Base-by-base conservation (phyloP, 1,140 invertebrate genomes). In the Leptestheria dahalacensis region DNA sequence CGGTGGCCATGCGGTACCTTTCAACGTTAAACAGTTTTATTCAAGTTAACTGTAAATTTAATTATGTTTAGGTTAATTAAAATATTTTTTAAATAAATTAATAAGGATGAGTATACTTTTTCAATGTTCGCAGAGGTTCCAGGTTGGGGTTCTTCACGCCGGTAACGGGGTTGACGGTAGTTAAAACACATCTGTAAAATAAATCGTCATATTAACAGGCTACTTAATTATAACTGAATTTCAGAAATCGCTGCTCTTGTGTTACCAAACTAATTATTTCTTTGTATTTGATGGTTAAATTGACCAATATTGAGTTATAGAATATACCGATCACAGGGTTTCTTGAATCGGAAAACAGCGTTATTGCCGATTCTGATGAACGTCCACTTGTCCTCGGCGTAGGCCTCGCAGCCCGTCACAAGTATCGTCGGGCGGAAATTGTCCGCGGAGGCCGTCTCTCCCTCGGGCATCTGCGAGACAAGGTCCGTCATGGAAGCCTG, bases 371-470 rank as follows among this genome's bases (percentile, higher is more conserved):
- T 82, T 71, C 80, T 82, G 18, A 85, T 67, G 71, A 77, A 84
- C 41, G 79, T 75, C 82, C 82, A 85, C 15, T 72, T 69, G 61
- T 85, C 82, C 70, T 87, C 84, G 3, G 77, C 80, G 64, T 77
- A 83, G 2, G 81, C 66, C 21, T 72, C 63, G 1, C 77, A 69
- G 1, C 81, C 82, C 64, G 78, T 77, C 6, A 86, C 72, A 0
- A 85, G 72, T 59, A 86, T 79, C 68, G 84, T 86, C 1, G 79
- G 77, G 46, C 84, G 72, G 67, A 86, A 86, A 57, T 79, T 70
- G 56, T 77, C 64, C 4, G 75, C 59, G n/a, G 74, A 70, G 1
- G 82, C 73, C 20, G 73, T 67, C 15, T 78, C 71, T 23, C 65
- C 21, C 63, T 60, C 24, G 15, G 75, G 67, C 10, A 83, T 56